Base-by-base conservation (phyloP, 1,140 invertebrate genomes). In the Radopholus similis region DNA sequence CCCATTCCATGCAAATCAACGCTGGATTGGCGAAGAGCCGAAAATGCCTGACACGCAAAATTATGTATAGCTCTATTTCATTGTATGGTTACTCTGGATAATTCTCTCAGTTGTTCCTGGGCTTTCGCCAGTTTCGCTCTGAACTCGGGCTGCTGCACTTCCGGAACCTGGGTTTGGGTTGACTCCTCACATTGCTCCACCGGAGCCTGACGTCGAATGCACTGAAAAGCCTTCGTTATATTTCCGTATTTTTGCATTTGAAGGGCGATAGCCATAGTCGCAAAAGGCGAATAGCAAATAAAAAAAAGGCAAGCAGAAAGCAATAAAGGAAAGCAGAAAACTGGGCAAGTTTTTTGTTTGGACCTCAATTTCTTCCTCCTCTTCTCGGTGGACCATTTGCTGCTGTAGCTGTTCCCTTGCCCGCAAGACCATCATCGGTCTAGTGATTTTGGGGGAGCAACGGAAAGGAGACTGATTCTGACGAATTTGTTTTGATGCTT, bases 361-460 rank as follows among this genome's bases (percentile, higher is more conserved):
- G 4, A 15, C 15, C 15, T 53, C 30, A 34, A 62, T 40, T 40
- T 62, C 26, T 62, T 62, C 59, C 0, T 47, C 59, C 6, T 47
- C 42, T 18, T 42, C 59, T 47, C 34, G 18, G n/a, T 47, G 59
- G 1, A 26, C n/a, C 8, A 51, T 26, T 23, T 51, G 47, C 23
- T 21, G 15, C 23, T 23, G 30, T 4, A 4, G 9, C 15, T 26
- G 47, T 1, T 51, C 21, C 23, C n/a, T n/a, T 0, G 51, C 51
- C 35, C 21, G 42, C 23, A 47, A 34, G 21, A 66, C 28, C 0
- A 55, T 44, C 13, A 26, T 40, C 4, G 64, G 64, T 47, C 64
- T 30, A 59, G 30, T 42, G 34, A 66, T 42, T 66, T 66, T 64
- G 23, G 64, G 64, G 2, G 64, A 55, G 18, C 35, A 63, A n/a